A percentile compares a stretch with the other conserved stretches of the same genome.
These are phyloP conservation scores for Falcaria lacertinaria DNA, from an alignment of 2,888 invertebrate genomes.

Conservation along the genomic window DNA sequence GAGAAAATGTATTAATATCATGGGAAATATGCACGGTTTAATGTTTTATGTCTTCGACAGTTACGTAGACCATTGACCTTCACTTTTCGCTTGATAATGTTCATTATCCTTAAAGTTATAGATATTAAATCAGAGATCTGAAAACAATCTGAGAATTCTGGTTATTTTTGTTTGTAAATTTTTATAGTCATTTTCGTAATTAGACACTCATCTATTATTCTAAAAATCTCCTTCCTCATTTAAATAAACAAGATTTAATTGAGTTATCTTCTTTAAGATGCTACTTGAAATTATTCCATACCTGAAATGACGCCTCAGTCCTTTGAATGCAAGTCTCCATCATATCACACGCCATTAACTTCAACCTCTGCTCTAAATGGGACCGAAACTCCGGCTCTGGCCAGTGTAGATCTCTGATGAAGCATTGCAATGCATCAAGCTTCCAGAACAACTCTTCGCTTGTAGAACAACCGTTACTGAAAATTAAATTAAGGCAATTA, in stretches of 20 bases:
- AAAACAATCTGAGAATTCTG: too few relatives aligned
- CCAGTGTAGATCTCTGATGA: slow-evolving; percentile 99
- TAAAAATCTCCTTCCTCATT: background rate
- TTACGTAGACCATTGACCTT: too few relatives aligned
- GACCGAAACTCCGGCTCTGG: slow-evolving; percentile 98
- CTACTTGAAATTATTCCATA: slow-evolving; percentile 13
- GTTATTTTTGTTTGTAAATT: too few relatives aligned
- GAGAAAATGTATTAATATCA: slow-evolving; percentile 6
- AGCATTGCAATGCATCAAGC: slow-evolving; percentile 97
- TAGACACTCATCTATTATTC: too few relatives aligned
- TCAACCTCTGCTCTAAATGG: slow-evolving; percentile 96
- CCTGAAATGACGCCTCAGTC: slow-evolving; percentile 90
- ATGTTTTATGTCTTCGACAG: too few relatives aligned
- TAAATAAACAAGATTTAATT: background rate
- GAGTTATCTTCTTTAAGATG: too few relatives aligned
- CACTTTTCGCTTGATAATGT: too few relatives aligned
- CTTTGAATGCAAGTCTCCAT: slow-evolving; percentile 98
- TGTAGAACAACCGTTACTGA: slow-evolving; percentile 96
- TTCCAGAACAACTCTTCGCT: slow-evolving; percentile 99
- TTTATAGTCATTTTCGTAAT: too few relatives aligned
- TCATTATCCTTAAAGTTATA: too few relatives aligned
- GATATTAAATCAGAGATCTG: too few relatives aligned
- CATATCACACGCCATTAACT: slow-evolving; percentile 99
- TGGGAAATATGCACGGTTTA: background rate
- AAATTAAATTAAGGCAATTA: slow-evolving; percentile 12